Evolutionary conservation across 2,797 vertebrate genomes (phyloP), one percentile per base, ranked within the genome.

Genomic region (Kryptolebias ocellatus): DNA sequence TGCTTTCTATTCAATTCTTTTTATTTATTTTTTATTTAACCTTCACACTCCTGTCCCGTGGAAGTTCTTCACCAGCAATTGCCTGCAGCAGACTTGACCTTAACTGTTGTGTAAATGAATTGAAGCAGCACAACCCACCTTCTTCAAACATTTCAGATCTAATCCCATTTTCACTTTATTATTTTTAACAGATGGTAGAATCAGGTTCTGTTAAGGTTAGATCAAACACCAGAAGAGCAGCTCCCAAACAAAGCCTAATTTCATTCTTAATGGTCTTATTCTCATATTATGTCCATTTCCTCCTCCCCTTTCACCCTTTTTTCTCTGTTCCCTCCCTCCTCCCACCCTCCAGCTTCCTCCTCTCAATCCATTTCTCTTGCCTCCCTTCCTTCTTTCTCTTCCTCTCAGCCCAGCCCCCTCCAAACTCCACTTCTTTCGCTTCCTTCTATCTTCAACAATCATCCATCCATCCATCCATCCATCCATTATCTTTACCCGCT

Each of bases 51-150:
- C 5, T 27, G 50, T 46, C 59, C 63, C 28, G 49, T 12, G 53
- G 15, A 15, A 42, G 64, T 49, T 37, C 0, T 71, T 60, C 4
- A 18, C 17, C 34, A n/a, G 17, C 18, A 53, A 81, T 85, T 85
- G 78, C 79, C 83, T 81, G 15, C 49, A 77, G 68, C 70, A 57
- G 16, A 67, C 44, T 67, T 64, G 74, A 74, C 62, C 70, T 74
- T 18, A 60, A 69, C 64, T 59, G 4, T 46, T 85, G 71, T 83
- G 74, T 72, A 81, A 86, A 83, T 73, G 55, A 76, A 71, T 27
- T 27, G 2, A 34, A 61, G 64, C 53, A 50, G 57, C 55, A 16
- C 46, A 18, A 17, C 39, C 9, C 17, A 50, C 4, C 18, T 53
- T 53, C 15, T n/a, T 67, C 60, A 55, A 67, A 56, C 29, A 28